Evolutionary conservation across 1,140 invertebrate genomes (phyloP), one percentile per base, ranked within the genome.

Genomic region (Penaeus japonicus): DNA sequence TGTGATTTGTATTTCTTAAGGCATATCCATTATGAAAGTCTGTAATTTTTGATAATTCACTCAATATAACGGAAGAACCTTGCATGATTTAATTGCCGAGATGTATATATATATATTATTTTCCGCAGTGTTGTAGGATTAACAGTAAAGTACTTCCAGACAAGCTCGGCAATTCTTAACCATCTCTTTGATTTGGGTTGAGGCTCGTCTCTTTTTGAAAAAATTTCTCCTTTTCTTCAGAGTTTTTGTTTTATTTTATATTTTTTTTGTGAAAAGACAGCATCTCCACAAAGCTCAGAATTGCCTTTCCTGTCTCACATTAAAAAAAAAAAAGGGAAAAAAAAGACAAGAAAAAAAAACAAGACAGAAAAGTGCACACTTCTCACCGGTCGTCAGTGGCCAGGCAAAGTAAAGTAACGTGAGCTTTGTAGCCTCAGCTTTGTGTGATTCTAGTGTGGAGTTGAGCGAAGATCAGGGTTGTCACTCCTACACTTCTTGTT

Each of bases 21-120:
- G 87, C 87, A 89, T 89, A 79, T 89, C 87, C 87, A 89, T 89
- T 89, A 89, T 89, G 87, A 89, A 89, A 89, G 82, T 89, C 86
- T 82, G 80, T 83, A 47, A 47, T 80, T 88, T 88, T 88, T 88
- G 86, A 88, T 88, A 88, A 88, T 88, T 88, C 85, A 87, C 85
- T 87, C 86, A 88, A 83, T 88, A 75, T 88, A 83, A 88, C 80
- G 86, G 86, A 88, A 88, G 86, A 88, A 88, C 86, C 86, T 88
- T 88, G 86, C 80, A 88, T 88, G 86, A 75, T 88, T 82, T 83
- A 87, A 82, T 73, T 88, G 65, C 80, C 79, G 70, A 80, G 80
- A 88, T 82, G 27, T 65, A 47, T 47, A 47, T 47, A 47, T 47
- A 47, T 47, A 47, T 47, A 10, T 83, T 47, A 10, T 83, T 53